Evolutionary conservation across 1,140 invertebrate genomes (phyloP).

Genomic region (Lineus longissimus): DNA sequence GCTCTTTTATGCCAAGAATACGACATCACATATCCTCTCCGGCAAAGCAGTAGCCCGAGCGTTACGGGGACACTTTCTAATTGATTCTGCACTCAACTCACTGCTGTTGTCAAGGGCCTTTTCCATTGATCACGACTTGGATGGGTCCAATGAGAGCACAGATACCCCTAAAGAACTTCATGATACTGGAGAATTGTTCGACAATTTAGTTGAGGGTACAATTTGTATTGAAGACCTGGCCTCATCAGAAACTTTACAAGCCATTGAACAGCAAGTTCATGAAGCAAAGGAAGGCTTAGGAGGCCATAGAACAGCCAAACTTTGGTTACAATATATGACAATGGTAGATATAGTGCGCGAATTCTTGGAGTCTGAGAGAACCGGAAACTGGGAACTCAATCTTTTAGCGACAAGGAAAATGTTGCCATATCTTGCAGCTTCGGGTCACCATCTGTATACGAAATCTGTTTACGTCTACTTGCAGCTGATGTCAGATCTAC

Average conservation of each 20-base stretch:
- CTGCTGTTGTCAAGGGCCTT: not conserved
- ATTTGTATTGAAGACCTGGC: not conserved
- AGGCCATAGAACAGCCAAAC: slow-evolving; percentile 6
- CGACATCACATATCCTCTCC: slow-evolving; percentile 45
- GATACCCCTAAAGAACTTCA: not conserved
- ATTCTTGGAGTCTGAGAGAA: slow-evolving; percentile 33
- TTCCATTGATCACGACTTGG: not conserved
- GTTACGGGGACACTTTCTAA: not conserved
- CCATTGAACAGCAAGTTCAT: no score
- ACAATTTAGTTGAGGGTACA: not conserved
- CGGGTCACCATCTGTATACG: slow-evolving; percentile 42
- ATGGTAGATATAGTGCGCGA: slow-evolving; percentile 27
- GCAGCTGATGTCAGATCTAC: slow-evolving; percentile 49
- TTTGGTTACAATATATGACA: slow-evolving; percentile 34
- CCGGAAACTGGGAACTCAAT: slow-evolving; percentile 28
- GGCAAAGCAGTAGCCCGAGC: slow-evolving; percentile 44
- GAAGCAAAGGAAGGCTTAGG: no score
- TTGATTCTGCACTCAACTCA: not conserved
- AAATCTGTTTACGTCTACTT: slow-evolving; percentile 33
- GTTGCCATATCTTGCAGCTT: slow-evolving; percentile 41
- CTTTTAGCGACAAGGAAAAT: slow-evolving; percentile 34
- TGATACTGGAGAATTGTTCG: not conserved
- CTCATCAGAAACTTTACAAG: not conserved
- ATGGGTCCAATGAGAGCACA: not conserved
- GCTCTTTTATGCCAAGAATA: slow-evolving; percentile 24